phyloP scores from a whole-genome alignment of 92 coral and sea anemone species.

The Paragorgia papillata region DNA sequence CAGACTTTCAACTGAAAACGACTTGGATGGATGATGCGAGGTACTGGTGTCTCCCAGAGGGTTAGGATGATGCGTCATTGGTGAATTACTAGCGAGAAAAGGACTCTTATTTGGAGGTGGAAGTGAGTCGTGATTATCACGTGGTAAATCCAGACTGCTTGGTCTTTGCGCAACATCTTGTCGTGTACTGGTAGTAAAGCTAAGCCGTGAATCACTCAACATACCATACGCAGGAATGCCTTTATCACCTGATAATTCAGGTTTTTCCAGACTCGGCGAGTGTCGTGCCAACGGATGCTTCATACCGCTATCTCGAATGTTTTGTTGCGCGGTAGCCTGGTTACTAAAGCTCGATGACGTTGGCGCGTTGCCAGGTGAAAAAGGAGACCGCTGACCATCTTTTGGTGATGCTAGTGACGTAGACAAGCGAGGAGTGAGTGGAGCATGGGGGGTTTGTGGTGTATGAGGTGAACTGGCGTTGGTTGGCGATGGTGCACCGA shows the following conservation, averaged over 20 bases:
- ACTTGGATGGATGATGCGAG: slow-evolving; percentile 66
- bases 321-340: slow-evolving; percentile 10
- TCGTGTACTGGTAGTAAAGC: slow-evolving; percentile 22
- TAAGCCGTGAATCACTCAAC: slow-evolving; percentile 42
- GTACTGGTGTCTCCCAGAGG: slow-evolving; percentile 54
- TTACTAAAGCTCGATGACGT: slow-evolving; percentile 38
- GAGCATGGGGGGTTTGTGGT: slow-evolving; percentile 93
- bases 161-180: slow-evolving; percentile 55
- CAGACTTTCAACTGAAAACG: slow-evolving; percentile 95
- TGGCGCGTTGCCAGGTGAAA: slow-evolving; percentile 81
- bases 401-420: slow-evolving; percentile 92
- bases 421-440: slow-evolving; percentile 82
- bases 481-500: slow-evolving; percentile 92
- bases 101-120: slow-evolving; percentile 92
- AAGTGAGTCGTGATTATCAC: slow-evolving; percentile 48
- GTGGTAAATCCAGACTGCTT: slow-evolving; percentile 71
- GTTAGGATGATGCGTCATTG: slow-evolving; percentile 37
- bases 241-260: slow-evolving; percentile 55
- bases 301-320: slow-evolving; percentile 52
- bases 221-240: slow-evolving; percentile 50
- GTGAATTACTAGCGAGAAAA: slow-evolving; percentile 69
- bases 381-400: slow-evolving; percentile 89
- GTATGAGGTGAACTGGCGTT: slow-evolving; percentile 95
- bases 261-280: slow-evolving; percentile 59
- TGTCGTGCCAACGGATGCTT: slow-evolving; percentile 46